A percentile compares a stretch with the other conserved stretches of the same genome.
phyloP scores from a whole-genome alignment of 2,888 invertebrate genomes.

The Catocala fraxini region DNA sequence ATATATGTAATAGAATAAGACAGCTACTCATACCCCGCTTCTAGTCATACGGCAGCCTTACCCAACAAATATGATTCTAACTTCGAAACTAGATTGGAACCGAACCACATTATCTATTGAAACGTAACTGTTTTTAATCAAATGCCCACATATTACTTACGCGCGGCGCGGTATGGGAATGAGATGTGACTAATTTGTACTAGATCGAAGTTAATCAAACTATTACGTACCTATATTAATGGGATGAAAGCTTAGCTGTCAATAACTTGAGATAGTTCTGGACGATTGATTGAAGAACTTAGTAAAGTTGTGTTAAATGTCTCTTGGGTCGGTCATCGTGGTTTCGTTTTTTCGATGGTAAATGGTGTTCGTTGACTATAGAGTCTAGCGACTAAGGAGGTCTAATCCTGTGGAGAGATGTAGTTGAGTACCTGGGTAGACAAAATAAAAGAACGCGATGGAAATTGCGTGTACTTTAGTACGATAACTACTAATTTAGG shows the following conservation, averaged over 20 bases:
- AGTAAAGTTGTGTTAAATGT: background rate
- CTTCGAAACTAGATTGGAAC: constrained; percentile 34
- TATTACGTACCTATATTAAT: constrained; percentile 11
- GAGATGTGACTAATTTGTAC: constrained; percentile 33
- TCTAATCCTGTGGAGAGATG: too few species aligned
- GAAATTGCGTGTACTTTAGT: too few species aligned
- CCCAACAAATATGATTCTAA: constrained; percentile 30
- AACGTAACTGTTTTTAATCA: constrained; percentile 30
- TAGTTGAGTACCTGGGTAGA: too few species aligned
- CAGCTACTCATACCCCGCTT: constrained; percentile 13
- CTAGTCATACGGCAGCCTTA: constrained; percentile 6
- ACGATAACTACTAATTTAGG: too few species aligned
- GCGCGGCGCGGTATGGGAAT: constrained; percentile 19
- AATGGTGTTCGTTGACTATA: too few species aligned
- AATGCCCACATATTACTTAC: constrained; percentile 16
- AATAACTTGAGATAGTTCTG: constrained; percentile 11
- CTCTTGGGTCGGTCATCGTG: too few species aligned
- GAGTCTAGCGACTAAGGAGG: too few species aligned
- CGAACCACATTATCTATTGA: constrained; percentile 31
- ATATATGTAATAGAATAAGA: too few species aligned
- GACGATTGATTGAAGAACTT: background rate
- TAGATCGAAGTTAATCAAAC: constrained; percentile 20
- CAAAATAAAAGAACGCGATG: too few species aligned
- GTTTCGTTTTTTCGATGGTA: too few species aligned
- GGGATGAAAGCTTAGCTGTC: constrained; percentile 24